Base-by-base conservation (phyloP, 2,797 vertebrate species). In the Phrynocephalus forsythii region DNA sequence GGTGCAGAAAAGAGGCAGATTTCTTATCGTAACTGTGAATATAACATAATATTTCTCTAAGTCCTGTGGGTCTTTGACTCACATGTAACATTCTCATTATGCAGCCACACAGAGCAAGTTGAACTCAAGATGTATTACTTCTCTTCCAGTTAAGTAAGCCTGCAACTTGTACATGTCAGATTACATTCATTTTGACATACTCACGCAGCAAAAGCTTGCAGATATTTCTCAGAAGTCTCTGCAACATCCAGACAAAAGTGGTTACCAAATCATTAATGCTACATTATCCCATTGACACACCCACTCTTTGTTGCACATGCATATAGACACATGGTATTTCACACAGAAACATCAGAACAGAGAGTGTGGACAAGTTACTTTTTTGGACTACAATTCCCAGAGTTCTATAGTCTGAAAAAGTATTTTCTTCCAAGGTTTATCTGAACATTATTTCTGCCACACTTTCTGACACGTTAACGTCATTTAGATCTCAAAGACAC, bases 121-220 rank as follows among this genome's bases (percentile, higher is more conserved):
- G 77, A 73, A 75, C 69, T 80, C 77, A 26, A 24, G 77, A 81
- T 85, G 48, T 67, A 73, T 81, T 56, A 80, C 78, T 56, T 28
- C 56, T 75, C 79, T 88, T 85, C 82, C 60, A 68, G 48, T 87
- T 83, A 78, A 66, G 44, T 76, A 82, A 66, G 15, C 30, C 68
- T 79, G 68, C 50, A 80, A 33, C 79, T 81, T 80, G 60, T 76
- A 88, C 78, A 68, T 88, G 79, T 88, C 85, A 80, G 71, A 85
- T 60, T 68, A 22, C 44, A 88, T 84, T 30, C 78, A 88, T 75
- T 73, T 85, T 69, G 80, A 85, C 77, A 86, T 50, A 56, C 50
- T 15, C 71, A 52, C 56, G 75, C 26, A 77, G 63, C 13, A 33
- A 44, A 73, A 16, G 24, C 26, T 81, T 81, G 73, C 52, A 81